phyloP scores from a whole-genome alignment of 64 coral and sea anemone genomes.

The Acropora tenuis region DNA sequence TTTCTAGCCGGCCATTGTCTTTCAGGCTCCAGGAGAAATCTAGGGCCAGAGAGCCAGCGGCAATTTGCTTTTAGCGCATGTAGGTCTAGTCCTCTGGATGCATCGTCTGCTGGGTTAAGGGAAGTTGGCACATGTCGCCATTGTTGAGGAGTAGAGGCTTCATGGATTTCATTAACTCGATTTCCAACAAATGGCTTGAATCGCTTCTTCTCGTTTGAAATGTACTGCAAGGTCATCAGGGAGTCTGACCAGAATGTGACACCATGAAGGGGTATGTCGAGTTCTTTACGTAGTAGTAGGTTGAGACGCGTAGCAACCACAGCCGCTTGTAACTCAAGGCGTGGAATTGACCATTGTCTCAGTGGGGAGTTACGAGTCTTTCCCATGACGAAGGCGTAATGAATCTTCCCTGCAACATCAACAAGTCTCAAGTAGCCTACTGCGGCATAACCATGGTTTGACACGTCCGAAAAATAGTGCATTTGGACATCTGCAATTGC shows the following conservation, averaged over 20 bases:
- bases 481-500: background rate
- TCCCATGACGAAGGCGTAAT: conserved; percentile 45
- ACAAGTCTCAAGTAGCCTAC: conserved; percentile 29
- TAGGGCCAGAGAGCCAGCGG: conserved; percentile 33
- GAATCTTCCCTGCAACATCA: conserved; percentile 24
- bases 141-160: conserved; percentile 24
- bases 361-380: conserved; percentile 44
- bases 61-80: background rate
- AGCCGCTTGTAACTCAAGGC: conserved; percentile 58
- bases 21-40: conserved; percentile 24
- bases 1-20: conserved; percentile 19
- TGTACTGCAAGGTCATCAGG: conserved; percentile 25
- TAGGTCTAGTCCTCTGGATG: background rate
- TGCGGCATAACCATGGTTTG: conserved; percentile 14
- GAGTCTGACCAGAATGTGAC: conserved; percentile 50
- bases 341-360: conserved; percentile 46
- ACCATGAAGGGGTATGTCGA: background rate
- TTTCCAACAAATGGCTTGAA: conserved; percentile 63
- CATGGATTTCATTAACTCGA: conserved; percentile 24
- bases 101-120: conserved; percentile 45
- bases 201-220: conserved; percentile 29
- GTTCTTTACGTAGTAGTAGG: background rate
- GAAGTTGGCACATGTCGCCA: conserved; percentile 16
- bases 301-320: conserved; percentile 3
- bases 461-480: conserved; percentile 60